Evolutionary conservation across 2,113 vertebrate genomes (phyloP).

Genomic region (Lophochroa leadbeateri): DNA sequence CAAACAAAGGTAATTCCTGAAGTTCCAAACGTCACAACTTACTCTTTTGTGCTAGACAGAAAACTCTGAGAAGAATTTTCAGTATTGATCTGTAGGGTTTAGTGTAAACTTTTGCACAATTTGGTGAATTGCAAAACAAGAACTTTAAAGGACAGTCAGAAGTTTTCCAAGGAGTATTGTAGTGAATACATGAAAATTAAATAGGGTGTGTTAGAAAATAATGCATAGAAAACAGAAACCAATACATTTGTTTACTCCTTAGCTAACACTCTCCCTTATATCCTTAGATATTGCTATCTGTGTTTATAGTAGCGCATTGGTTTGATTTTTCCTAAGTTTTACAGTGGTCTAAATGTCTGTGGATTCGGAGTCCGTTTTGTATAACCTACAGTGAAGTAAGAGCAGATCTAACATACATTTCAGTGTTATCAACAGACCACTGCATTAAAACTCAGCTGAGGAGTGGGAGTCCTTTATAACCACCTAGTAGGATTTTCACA

Average conservation of each 20-base stretch:
- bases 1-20: conserved; percentile 83
- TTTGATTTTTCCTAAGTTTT: not conserved
- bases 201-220: not conserved
- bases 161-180: not conserved
- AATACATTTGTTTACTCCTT: not conserved
- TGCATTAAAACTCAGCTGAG: not conserved
- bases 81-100: not conserved
- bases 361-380: not conserved
- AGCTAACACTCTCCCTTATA: not conserved
- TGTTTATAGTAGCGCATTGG: not conserved
- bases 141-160: not conserved
- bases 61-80: not conserved
- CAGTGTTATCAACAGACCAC: not conserved
- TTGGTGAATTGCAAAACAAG: not conserved
- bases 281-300: not conserved
- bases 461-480: not conserved
- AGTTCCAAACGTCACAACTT: not conserved
- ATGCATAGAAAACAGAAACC: not conserved
- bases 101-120: not conserved
- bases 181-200: not conserved
- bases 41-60: not conserved
- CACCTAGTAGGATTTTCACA: not conserved
- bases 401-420: not conserved
- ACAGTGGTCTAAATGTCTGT: fast-evolving
- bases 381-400: too few relatives aligned